Percentiles rank a stretch among this genome's conserved stretches.
phyloP scores from a whole-genome alignment of 1,140 invertebrate species.

The Papilio machaon region DNA sequence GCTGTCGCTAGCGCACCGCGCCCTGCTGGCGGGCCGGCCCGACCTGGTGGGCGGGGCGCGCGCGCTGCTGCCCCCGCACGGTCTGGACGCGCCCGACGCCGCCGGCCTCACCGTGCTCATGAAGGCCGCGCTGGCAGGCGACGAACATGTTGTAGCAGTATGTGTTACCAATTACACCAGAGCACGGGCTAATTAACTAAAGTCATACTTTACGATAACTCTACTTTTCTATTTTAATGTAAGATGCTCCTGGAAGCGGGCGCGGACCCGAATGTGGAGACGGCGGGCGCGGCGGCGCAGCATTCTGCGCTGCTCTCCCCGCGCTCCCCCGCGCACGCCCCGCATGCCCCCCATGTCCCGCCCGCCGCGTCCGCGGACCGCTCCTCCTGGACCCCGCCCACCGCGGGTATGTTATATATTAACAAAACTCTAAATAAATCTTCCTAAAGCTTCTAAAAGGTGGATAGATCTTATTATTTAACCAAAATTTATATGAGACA shows the following conservation, averaged over 20 bases:
- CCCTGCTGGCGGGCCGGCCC: conserved; percentile 88
- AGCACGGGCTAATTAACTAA: no score
- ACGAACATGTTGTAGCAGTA: conserved; percentile 88
- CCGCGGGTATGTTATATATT: conserved; percentile 57
- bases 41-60: conserved; percentile 91
- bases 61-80: conserved; percentile 87
- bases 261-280: conserved; percentile 89
- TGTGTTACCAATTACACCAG: conserved; percentile 44
- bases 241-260: conserved; percentile 89
- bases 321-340: conserved; percentile 85
- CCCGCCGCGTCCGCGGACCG: conserved; percentile 49
- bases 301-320: conserved; percentile 68
- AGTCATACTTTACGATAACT: no score
- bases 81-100: conserved; percentile 89
- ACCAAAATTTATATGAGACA: not conserved
- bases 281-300: conserved; percentile 81
- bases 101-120: conserved; percentile 91
- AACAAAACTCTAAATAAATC: no score
- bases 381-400: conserved; percentile 56
- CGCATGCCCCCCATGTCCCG: conserved; percentile 87
- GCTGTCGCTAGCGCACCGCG: conserved; percentile 90
- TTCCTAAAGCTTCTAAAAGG: not conserved
- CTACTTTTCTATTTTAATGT: conserved; percentile 21
- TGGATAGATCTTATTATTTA: not conserved
- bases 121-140: conserved; percentile 90